These are phyloP conservation scores for Molanna angustata DNA, from an alignment of 2,888 invertebrate genomes.

Conservation along the genomic window DNA sequence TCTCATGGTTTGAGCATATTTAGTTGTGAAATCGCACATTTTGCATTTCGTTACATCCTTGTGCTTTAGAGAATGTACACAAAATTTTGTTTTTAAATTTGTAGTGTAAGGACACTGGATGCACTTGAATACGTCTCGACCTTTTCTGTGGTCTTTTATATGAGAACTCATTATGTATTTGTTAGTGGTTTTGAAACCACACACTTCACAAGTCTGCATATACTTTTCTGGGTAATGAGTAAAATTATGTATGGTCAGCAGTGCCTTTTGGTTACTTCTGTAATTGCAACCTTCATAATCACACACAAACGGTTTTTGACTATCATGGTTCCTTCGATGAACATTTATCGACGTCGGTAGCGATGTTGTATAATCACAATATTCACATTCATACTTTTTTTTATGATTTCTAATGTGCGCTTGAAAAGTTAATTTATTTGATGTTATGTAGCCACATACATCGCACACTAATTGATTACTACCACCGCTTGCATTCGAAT, in stretches of 20 bases:
- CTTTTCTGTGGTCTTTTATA: constrained; percentile 11
- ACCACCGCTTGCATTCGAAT: too few relatives aligned
- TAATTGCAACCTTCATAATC: constrained; percentile 11
- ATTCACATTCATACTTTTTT: constrained; percentile 14
- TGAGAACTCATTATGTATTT: constrained; percentile 16
- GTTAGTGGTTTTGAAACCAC: constrained; percentile 17
- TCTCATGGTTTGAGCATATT: constrained; percentile 6
- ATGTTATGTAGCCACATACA: constrained; percentile 1
- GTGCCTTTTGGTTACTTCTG: constrained; percentile 12
- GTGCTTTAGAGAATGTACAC: background rate
- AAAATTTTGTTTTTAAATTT: constrained; percentile 1
- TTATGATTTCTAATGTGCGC: constrained; percentile 4
- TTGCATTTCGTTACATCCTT: constrained; percentile 2
- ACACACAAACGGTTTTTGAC: constrained; percentile 14
- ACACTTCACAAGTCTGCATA: constrained; percentile 13
- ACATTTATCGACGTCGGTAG: constrained; percentile 19
- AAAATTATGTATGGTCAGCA: constrained; percentile 14
- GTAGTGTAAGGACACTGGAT: constrained; percentile 1
- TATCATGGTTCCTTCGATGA: constrained; percentile 13
- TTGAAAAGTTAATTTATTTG: constrained; percentile 3
- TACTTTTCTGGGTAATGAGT: constrained; percentile 16
- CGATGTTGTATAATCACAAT: constrained; percentile 18
- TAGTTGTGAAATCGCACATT: constrained; percentile 1
- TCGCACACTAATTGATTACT: constrained; percentile 3
- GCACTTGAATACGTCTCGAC: background rate